Evolutionary conservation across 2,888 invertebrate genomes (phyloP).

Genomic region (Drosophila macrospina): DNA sequence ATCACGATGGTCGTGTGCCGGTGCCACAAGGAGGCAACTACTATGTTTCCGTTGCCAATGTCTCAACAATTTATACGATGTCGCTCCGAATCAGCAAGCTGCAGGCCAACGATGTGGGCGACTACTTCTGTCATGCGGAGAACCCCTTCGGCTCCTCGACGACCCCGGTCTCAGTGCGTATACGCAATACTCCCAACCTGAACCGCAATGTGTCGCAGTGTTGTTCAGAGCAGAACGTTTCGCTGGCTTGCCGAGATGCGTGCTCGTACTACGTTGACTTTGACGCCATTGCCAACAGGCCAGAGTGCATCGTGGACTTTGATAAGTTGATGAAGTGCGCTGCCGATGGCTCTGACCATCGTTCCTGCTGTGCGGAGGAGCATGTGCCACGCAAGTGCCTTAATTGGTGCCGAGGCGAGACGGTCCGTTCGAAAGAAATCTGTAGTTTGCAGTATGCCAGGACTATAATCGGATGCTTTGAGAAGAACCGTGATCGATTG

Average conservation of each 20-base stretch:
- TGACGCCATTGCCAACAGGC: constrained; percentile 92
- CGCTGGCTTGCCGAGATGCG: constrained; percentile 91
- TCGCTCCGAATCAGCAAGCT: constrained; percentile 90
- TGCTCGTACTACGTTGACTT: constrained; percentile 94
- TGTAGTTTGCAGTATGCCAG: constrained; percentile 91
- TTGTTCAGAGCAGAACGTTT: constrained; percentile 92
- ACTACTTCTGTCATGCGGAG: constrained; percentile 94
- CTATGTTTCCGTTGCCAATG: constrained; percentile 88
- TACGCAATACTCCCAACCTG: constrained; percentile 88
- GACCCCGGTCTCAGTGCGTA: constrained; percentile 90
- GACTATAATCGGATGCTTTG: constrained; percentile 92
- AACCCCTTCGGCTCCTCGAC: constrained; percentile 92
- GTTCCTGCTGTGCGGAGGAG: constrained; percentile 92
- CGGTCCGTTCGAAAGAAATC: constrained; percentile 88
- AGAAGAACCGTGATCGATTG: constrained; percentile 90
- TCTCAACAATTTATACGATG: constrained; percentile 90
- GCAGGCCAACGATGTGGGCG: constrained; percentile 90
- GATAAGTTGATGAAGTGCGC: constrained; percentile 95
- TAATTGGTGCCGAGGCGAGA: constrained; percentile 93
- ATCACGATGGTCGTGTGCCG: constrained; percentile 90
- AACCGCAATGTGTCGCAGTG: constrained; percentile 91
- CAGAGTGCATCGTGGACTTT: constrained; percentile 93
- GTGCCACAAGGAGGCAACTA: constrained; percentile 92
- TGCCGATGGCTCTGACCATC: constrained; percentile 92
- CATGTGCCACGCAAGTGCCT: constrained; percentile 93